Conservation (phyloP, 2,888 invertebrate species). For the Torymus texanus region DNA sequence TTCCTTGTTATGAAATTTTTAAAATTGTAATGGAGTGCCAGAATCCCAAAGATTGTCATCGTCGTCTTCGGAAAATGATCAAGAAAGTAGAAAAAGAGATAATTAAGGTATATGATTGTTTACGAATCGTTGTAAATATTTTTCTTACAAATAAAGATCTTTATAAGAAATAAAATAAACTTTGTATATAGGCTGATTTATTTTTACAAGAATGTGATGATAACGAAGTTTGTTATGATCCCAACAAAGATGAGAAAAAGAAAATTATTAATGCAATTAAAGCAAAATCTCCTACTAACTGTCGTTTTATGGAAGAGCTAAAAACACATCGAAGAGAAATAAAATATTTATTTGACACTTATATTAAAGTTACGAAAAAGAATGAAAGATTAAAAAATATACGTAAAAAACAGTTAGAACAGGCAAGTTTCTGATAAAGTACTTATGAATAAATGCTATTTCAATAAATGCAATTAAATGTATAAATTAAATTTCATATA, state of each 20-base stretch:
- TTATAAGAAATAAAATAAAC: conserved; percentile 1
- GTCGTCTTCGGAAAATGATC: conserved; percentile 22
- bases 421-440: conserved; percentile 31
- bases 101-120: conserved; percentile 19
- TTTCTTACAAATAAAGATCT: conserved; percentile 6
- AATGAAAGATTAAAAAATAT: conserved; percentile 23
- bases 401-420: conserved; percentile 14
- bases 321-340: conserved; percentile 43
- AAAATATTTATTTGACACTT: conserved; percentile 29
- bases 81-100: conserved; percentile 31
- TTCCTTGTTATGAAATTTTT: neutral
- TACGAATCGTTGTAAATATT: conserved; percentile 19
- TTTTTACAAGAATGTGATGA: conserved; percentile 9
- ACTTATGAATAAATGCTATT: neutral
- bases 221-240: neutral
- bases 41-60: conserved; percentile 35
- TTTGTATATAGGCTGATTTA: conserved; percentile 28
- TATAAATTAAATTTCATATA: neutral
- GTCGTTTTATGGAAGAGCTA: conserved; percentile 39
- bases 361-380: conserved; percentile 19
- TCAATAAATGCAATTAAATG: neutral
- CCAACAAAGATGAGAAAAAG: conserved; percentile 37
- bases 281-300: conserved; percentile 6
- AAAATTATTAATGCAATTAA: conserved; percentile 38
- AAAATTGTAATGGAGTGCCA: conserved; percentile 25